phyloP scores from a whole-genome alignment of 2,113 vertebrate genomes.

The Apus apus region DNA sequence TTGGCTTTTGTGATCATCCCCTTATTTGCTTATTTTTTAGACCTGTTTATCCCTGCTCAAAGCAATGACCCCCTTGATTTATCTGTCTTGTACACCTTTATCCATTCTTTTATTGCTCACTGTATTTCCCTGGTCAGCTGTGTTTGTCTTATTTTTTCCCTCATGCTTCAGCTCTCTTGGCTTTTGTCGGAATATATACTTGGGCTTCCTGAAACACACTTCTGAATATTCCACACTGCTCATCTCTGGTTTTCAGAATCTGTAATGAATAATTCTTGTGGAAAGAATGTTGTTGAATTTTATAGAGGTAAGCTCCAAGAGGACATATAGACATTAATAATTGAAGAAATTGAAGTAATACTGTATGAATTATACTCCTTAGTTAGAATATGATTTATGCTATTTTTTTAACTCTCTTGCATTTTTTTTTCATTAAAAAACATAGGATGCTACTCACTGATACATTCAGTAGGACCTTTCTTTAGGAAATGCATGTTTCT shows the following conservation, averaged over 20 bases:
- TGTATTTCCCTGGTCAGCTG: background rate
- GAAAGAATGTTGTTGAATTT: slow-evolving; percentile 23
- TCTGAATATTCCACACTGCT: background rate
- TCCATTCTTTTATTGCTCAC: background rate
- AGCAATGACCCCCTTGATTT: slow-evolving; percentile 41
- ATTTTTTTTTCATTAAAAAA: background rate
- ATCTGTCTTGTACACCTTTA: background rate
- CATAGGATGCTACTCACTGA: background rate
- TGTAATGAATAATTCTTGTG: slow-evolving; percentile 40
- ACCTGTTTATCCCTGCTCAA: slow-evolving; percentile 1
- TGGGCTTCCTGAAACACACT: background rate
- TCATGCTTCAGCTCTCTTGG: background rate
- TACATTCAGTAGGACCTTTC: background rate
- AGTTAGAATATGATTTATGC: background rate
- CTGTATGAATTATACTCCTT: background rate
- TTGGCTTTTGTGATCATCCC: background rate
- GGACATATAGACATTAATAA: slow-evolving; percentile 37
- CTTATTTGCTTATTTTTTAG: slow-evolving; percentile 39
- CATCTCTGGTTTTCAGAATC: background rate
- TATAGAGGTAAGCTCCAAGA: background rate
- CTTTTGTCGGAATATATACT: background rate
- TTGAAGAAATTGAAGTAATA: slow-evolving; percentile 24
- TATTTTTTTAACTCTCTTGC: background rate
- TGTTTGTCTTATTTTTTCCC: background rate
- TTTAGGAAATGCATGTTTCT: background rate